A percentile compares a stretch with the other conserved stretches of the same genome.
Evolutionary conservation across 2,888 invertebrate species (phyloP).

Genomic region (Agrochola circellaris): DNA sequence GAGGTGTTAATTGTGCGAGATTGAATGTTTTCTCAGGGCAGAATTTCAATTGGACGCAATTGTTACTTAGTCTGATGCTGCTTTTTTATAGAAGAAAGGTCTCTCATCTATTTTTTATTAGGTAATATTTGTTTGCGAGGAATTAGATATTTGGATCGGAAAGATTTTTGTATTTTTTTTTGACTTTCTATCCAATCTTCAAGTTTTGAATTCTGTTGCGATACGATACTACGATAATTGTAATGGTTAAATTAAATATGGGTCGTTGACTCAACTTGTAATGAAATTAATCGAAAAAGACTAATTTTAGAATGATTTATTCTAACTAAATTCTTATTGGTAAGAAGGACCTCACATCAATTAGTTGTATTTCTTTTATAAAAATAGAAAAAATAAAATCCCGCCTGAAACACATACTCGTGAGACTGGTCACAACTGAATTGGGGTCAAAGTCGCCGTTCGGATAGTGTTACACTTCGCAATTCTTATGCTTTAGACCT

Average conservation of each 20-base stretch:
- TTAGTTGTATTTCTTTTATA: slow-evolving; percentile 28
- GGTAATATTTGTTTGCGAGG: background rate
- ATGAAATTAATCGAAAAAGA: background rate
- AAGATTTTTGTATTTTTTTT: background rate
- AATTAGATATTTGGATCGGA: background rate
- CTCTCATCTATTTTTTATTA: slow-evolving; percentile 41
- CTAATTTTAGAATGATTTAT: background rate
- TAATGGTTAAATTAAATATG: background rate
- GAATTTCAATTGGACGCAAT: slow-evolving; percentile 90
- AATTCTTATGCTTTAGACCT: slow-evolving; percentile 45
- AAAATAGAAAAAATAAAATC: slow-evolving; percentile 74
- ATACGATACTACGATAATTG: background rate
- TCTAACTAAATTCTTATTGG: background rate
- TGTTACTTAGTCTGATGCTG: slow-evolving; percentile 69
- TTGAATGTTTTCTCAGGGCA: slow-evolving; percentile 91
- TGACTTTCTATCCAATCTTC: background rate
- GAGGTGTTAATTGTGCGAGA: slow-evolving; percentile 91
- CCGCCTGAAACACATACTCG: slow-evolving; percentile 77
- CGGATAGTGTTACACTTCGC: slow-evolving; percentile 63
- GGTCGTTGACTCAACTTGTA: background rate
- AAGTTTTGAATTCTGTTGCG: background rate
- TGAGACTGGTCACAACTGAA: slow-evolving; percentile 73
- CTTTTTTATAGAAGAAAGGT: slow-evolving; percentile 57
- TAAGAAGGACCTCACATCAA: background rate
- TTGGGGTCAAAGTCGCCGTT: slow-evolving; percentile 82